phyloP scores from a whole-genome alignment of 2,888 invertebrate genomes.

The Alsophila aescularia region DNA sequence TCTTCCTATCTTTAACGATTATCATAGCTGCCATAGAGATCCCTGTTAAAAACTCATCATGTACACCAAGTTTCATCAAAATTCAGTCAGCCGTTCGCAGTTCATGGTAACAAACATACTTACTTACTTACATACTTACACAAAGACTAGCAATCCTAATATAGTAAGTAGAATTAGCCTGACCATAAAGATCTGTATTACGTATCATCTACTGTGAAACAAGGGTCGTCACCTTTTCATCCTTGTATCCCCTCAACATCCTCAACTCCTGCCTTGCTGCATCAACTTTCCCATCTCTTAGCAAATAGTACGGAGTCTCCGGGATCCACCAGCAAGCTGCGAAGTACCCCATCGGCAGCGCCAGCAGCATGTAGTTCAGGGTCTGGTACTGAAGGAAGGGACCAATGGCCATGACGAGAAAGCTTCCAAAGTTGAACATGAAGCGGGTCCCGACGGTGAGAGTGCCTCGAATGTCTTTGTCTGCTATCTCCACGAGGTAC shows the following conservation, averaged over 20 bases:
- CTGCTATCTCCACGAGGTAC: constrained; percentile 72
- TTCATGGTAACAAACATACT: no score
- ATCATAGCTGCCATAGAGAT: no score
- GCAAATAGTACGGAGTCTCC: constrained; percentile 84
- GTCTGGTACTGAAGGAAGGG: constrained; percentile 64
- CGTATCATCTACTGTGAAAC: neutral
- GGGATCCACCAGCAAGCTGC: constrained; percentile 81
- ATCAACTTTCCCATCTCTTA: constrained; percentile 77
- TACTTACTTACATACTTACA: no score
- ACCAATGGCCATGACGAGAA: constrained; percentile 68
- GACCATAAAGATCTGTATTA: no score
- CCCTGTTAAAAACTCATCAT: no score
- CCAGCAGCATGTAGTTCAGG: constrained; percentile 68
- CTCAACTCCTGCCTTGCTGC: constrained; percentile 69
- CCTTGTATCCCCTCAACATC: constrained; percentile 62
- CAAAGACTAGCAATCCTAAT: no score
- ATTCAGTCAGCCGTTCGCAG: no score
- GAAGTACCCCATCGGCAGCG: constrained; percentile 75
- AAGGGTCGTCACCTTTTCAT: constrained; percentile 49
- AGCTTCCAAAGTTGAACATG: constrained; percentile 66
- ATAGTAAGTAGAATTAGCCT: no score
- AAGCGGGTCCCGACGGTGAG: constrained; percentile 58
- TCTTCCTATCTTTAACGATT: no score
- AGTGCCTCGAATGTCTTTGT: constrained; percentile 70
- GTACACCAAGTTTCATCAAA: no score